phyloP scores from a whole-genome alignment of 2,113 vertebrate species.

The Arizona elegans region DNA sequence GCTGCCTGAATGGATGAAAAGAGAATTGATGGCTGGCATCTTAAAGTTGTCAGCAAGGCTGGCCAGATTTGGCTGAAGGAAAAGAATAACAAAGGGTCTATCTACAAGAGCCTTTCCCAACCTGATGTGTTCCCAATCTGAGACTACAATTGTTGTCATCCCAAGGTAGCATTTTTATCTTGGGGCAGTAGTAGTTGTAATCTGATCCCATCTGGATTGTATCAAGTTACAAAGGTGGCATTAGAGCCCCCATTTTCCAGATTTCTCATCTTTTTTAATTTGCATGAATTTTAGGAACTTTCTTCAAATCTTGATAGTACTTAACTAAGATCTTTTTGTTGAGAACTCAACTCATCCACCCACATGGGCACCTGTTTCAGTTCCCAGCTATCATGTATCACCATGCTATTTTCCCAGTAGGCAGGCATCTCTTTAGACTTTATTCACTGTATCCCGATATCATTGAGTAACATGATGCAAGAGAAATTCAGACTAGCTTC shows the following conservation, averaged over 20 bases:
- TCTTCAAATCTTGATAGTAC: not conserved
- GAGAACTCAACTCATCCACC: not conserved
- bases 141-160: not conserved
- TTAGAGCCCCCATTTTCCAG: not conserved
- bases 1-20: not conserved
- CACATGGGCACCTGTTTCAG: slow-evolving; percentile 38
- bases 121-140: not conserved
- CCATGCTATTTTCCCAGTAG: slow-evolving; percentile 26
- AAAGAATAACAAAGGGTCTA: not conserved
- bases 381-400: slow-evolving; percentile 43
- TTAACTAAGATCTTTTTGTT: slow-evolving; percentile 13
- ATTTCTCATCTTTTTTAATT: not conserved
- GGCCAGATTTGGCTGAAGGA: slow-evolving; percentile 11
- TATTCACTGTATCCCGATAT: not conserved
- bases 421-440: not conserved
- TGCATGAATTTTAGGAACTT: not conserved
- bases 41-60: not conserved
- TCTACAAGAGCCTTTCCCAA: not conserved
- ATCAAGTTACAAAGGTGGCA: not conserved
- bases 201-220: not conserved
- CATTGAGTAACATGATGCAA: not conserved
- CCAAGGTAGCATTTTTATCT: not conserved
- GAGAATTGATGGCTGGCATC: not conserved
- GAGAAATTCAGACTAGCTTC: not conserved
- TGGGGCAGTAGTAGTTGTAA: not conserved